phyloP scores from a whole-genome alignment of 2,888 invertebrate species.

The Xanthorhoe designata region DNA sequence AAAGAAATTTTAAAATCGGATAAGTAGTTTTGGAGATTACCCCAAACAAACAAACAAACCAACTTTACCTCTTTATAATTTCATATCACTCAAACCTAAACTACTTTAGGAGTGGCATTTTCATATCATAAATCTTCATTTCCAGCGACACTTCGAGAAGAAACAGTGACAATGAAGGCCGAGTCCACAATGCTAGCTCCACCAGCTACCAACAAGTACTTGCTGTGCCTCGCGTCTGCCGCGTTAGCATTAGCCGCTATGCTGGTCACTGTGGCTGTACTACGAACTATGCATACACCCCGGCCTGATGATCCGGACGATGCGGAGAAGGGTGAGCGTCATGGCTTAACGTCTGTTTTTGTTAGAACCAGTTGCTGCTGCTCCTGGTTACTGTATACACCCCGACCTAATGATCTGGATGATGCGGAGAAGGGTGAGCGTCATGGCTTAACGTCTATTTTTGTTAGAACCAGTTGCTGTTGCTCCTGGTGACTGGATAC shows the following conservation, averaged over 20 bases:
- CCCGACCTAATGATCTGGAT: slow-evolving; percentile 46
- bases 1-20: too few relatives aligned
- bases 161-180: slow-evolving; percentile 69
- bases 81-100: too few relatives aligned
- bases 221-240: slow-evolving; percentile 53
- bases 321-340: slow-evolving; percentile 33
- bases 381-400: slow-evolving; percentile 32
- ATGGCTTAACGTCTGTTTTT: slow-evolving; percentile 17
- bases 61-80: too few relatives aligned
- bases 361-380: background rate
- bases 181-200: slow-evolving; percentile 67
- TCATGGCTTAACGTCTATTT: slow-evolving; percentile 3
- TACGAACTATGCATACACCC: background rate
- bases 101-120: background rate
- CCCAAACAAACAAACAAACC: too few relatives aligned
- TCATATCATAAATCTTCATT: background rate
- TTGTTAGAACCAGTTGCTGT: background rate
- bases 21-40: too few relatives aligned
- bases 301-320: slow-evolving; percentile 47
- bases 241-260: slow-evolving; percentile 60
- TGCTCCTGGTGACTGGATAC: too few relatives aligned
- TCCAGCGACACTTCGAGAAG: slow-evolving; percentile 67
- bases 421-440: slow-evolving; percentile 35
- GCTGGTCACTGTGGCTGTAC: slow-evolving; percentile 59
- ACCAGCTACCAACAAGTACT: slow-evolving; percentile 52